phyloP scores from a whole-genome alignment of 2,797 vertebrate genomes.

The Platalea minor region DNA sequence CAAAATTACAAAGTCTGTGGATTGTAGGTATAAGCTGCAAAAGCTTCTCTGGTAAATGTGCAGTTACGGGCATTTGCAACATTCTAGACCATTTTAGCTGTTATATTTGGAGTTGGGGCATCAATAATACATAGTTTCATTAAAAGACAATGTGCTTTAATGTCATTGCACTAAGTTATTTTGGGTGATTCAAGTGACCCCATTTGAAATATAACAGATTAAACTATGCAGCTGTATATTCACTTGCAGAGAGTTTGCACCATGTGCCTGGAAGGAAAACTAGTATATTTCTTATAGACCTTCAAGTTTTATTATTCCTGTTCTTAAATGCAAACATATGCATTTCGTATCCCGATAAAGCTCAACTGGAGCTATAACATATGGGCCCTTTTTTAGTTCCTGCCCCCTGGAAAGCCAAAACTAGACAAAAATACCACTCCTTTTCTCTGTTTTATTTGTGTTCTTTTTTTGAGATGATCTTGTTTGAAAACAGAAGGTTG shows the following conservation, averaged over 20 bases:
- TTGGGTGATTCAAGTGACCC: background rate
- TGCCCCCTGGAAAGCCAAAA: constrained; percentile 17
- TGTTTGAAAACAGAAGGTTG: constrained; percentile 53
- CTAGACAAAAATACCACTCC: background rate
- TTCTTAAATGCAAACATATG: background rate
- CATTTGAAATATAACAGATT: background rate
- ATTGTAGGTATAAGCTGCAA: background rate
- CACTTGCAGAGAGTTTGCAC: background rate
- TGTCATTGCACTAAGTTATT: constrained; percentile 28
- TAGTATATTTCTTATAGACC: background rate
- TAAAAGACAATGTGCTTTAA: constrained; percentile 40
- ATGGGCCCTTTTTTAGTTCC: background rate
- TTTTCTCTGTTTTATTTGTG: background rate
- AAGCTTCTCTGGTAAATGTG: background rate
- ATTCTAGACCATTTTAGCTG: background rate
- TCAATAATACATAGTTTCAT: constrained; percentile 32
- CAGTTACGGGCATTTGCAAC: background rate
- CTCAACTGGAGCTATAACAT: background rate
- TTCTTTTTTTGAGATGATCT: background rate
- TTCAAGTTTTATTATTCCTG: background rate
- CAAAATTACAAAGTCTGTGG: background rate
- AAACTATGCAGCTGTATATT: background rate
- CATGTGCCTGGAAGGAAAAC: background rate
- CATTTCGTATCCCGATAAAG: background rate
- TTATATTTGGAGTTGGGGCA: background rate